Conservation (phyloP, 2,888 invertebrate genomes). For the Tipula helvola region DNA sequence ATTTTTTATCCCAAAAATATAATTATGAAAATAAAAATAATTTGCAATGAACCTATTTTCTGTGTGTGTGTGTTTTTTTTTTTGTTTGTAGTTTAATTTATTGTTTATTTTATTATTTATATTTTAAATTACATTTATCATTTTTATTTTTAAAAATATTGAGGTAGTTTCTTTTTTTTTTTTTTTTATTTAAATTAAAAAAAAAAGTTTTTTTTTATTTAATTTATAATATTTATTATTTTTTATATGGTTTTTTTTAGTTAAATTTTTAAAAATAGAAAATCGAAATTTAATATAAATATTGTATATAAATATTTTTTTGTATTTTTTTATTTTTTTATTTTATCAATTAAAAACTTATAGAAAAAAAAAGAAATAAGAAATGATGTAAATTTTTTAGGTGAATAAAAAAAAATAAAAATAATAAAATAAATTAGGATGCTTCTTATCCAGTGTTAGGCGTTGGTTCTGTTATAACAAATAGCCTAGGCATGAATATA, state of each 20-base stretch:
- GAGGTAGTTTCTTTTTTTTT: slow-evolving; percentile 10
- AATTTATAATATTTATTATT: background rate
- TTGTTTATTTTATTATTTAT: slow-evolving; percentile 9
- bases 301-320: slow-evolving; percentile 16
- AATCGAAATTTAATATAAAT: slow-evolving; percentile 11
- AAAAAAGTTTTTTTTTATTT: slow-evolving; percentile 5
- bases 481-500: slow-evolving; percentile 24
- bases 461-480: background rate
- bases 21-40: background rate
- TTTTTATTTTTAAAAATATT: slow-evolving; percentile 7
- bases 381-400: slow-evolving; percentile 36
- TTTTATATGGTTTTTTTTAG: background rate
- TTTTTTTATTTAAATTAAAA: background rate
- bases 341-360: slow-evolving; percentile 20
- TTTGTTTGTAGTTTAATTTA: background rate
- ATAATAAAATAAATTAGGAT: background rate
- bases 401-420: background rate
- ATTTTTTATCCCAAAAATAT: slow-evolving; percentile 8
- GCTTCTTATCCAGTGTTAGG: background rate
- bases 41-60: background rate
- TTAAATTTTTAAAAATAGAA: slow-evolving; percentile 5
- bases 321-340: slow-evolving; percentile 34
- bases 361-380: slow-evolving; percentile 42
- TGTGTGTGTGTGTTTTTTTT: background rate
- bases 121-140: background rate